Percentiles rank a stretch among this genome's conserved stretches.
Evolutionary conservation across 2,888 invertebrate genomes (phyloP).

Genomic region (Agrilus cyanescens): DNA sequence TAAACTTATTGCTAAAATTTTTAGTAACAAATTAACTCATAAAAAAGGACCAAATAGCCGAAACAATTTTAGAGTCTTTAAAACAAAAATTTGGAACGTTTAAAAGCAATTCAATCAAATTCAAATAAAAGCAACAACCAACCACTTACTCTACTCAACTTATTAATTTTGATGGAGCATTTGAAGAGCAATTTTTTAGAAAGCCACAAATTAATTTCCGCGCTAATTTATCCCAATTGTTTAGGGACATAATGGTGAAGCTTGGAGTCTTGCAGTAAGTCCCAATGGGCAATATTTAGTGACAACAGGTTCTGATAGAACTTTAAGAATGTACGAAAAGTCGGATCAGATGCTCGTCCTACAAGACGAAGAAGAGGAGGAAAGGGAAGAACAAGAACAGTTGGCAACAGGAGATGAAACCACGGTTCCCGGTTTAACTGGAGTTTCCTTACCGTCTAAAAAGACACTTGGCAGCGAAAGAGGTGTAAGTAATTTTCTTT

Average conservation of each 20-base stretch:
- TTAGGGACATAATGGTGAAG: slow-evolving; percentile 75
- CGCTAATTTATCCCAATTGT: no score
- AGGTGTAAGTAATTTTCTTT: slow-evolving; percentile 49
- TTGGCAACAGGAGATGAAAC: slow-evolving; percentile 64
- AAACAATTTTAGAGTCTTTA: no score
- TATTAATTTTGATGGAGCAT: no score
- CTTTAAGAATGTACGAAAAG: slow-evolving; percentile 74
- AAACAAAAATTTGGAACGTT: no score
- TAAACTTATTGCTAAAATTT: no score
- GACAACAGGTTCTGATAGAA: slow-evolving; percentile 78
- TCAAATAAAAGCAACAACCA: no score
- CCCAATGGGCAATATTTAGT: slow-evolving; percentile 68
- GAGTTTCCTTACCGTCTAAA: slow-evolving; percentile 66
- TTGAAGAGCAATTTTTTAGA: no score
- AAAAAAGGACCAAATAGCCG: no score
- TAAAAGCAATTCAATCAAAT: no score
- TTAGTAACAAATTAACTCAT: no score
- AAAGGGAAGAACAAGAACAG: slow-evolving; percentile 63
- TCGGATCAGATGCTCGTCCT: slow-evolving; percentile 84
- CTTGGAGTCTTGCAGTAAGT: slow-evolving; percentile 63
- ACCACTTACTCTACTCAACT: no score
- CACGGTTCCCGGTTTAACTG: slow-evolving; percentile 55
- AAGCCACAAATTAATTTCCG: no score
- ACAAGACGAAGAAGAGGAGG: slow-evolving; percentile 80
- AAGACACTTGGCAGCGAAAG: slow-evolving; percentile 81